Conservation (phyloP, 2,797 vertebrate species). For the Semaprochilodus insignis region DNA sequence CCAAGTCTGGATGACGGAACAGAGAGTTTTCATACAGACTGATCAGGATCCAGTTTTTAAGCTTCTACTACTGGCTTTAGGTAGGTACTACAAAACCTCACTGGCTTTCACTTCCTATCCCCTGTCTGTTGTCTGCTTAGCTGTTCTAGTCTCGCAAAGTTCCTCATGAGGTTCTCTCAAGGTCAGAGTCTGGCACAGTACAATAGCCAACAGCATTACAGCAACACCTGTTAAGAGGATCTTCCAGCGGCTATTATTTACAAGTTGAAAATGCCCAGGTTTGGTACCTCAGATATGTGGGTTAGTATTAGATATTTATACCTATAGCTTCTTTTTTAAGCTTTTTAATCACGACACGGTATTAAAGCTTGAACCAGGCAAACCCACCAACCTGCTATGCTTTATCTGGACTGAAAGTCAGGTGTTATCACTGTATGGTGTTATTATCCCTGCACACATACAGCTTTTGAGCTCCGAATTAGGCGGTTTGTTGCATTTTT, state of each 20-base stretch:
- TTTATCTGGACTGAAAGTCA: constrained; percentile 70
- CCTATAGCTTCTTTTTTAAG: background rate
- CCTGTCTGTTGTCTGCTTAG: background rate
- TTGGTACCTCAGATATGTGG: background rate
- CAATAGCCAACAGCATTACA: background rate
- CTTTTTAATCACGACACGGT: constrained; percentile 37
- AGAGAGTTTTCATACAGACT: background rate
- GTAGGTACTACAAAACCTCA: background rate
- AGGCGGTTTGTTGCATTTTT: constrained; percentile 69
- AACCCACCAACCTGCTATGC: constrained; percentile 66
- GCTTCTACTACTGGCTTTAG: background rate
- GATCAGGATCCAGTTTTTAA: background rate
- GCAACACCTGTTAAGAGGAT: constrained; percentile 3
- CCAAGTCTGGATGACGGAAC: too few relatives aligned
- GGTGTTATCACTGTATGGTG: constrained; percentile 46
- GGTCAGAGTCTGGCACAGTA: background rate
- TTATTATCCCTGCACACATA: constrained; percentile 49
- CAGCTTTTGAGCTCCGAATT: constrained; percentile 77
- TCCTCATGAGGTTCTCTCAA: constrained; percentile 2
- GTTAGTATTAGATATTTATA: constrained; percentile 8
- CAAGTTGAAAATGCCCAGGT: background rate
- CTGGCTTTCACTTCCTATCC: background rate
- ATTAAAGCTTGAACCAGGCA: constrained; percentile 50
- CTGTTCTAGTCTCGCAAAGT: background rate
- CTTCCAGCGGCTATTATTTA: background rate